Conservation (phyloP, 2,888 invertebrate species). For the Drosophila histrio region DNA sequence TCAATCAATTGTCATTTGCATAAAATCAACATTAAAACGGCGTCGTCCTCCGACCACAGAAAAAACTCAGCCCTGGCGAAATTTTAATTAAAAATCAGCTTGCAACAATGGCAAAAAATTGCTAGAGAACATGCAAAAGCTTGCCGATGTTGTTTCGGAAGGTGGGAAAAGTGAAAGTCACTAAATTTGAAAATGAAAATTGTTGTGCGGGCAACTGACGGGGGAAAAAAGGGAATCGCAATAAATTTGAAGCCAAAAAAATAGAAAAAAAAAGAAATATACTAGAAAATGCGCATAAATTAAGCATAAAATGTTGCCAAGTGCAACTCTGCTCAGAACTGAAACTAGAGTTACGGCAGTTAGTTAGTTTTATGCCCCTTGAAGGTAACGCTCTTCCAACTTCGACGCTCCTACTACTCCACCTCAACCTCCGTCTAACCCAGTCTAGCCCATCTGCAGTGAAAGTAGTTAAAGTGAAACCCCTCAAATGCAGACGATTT, state of each 20-base stretch:
- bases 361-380: conserved; percentile 46
- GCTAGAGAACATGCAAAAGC: conserved; percentile 38
- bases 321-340: conserved; percentile 32
- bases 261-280: conserved; percentile 29
- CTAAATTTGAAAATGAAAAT: conserved; percentile 55
- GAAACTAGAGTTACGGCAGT: conserved; percentile 46
- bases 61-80: conserved; percentile 19
- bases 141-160: conserved; percentile 3
- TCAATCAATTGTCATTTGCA: conserved; percentile 74
- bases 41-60: conserved; percentile 23
- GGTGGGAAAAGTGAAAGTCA: conserved; percentile 67
- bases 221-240: conserved; percentile 19
- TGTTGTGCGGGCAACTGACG: conserved; percentile 12
- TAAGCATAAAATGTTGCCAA: conserved; percentile 59
- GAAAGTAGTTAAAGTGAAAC: conserved; percentile 65
- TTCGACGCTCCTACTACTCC: conserved; percentile 30
- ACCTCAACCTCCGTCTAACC: conserved; percentile 1
- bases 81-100: conserved; percentile 67
- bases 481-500: conserved; percentile 57
- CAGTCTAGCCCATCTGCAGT: conserved; percentile 13
- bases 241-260: conserved; percentile 42
- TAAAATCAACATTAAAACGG: conserved; percentile 69
- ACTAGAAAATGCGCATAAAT: conserved; percentile 64
- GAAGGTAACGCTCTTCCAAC: conserved; percentile 4
- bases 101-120: conserved; percentile 46